Evolutionary conservation across 2,888 invertebrate species (phyloP), one percentile per base, ranked within the genome.

Genomic region (Seira sanloemensis): DNA sequence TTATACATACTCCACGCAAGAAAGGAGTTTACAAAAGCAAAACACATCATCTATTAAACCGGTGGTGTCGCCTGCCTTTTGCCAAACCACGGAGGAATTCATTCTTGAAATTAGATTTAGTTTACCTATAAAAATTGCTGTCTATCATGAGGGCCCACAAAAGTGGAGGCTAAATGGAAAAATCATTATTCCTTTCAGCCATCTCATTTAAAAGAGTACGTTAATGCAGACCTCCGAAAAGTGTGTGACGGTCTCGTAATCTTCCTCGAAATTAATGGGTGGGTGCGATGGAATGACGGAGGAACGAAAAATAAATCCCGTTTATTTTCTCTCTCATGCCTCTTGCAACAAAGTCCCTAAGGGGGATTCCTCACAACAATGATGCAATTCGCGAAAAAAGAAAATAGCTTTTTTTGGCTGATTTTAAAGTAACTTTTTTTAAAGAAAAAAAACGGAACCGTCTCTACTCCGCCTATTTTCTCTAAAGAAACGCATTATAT

Each of bases 321-420:
- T 37, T 37, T 37, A 4, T 37, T 12, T 37, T 12, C 12, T 37
- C 12, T 12, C 5, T 12, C 37, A 37, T 37, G 12, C 12, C 37
- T 37, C 37, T 37, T 37, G 37, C 71, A 72, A 74, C 24, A 80
- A 75, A 68, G 74, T 68, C 79, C 79, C 73, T 73, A 69, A 67
- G 79, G 79, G n/a, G 73, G 54, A 26, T 37, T 67, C 24, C 68
- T 80, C 37, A 74, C 23, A 37, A 37, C 4, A n/a, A 58, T 58
- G 37, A 74, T 74, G 68, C 68, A 74, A 80, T 80, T 80, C 80
- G 74, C 74, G 37, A 37, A 54, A 75, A 68, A 74, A 80, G 80
- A 75, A 80, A 80, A 80, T 74, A 27, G 74, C 58, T 46, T 80
- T 80, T 66, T 50, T 37, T 21, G 67, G n/a, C 26, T 68, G 16